Base-by-base conservation (phyloP, 2,113 vertebrate species). In the Nothocercus nigrocapillus region DNA sequence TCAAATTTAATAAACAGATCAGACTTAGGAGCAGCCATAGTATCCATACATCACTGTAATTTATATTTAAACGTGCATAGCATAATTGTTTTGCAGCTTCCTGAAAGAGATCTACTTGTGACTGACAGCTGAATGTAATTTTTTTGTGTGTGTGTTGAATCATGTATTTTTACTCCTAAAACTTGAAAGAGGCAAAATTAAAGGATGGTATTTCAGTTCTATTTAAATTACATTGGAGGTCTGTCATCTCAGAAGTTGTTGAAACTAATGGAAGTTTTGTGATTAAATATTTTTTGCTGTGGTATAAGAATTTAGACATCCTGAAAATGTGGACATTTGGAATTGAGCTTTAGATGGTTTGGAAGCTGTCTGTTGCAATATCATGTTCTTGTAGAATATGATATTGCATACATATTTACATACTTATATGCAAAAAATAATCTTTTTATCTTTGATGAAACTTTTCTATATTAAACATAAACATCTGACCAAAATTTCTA, bases 401-500 rank as follows among this genome's bases (percentile, higher is more conserved):
- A 36, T 36, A 36, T 36, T 36, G 36, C 36, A 36, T 36, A 36
- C 36, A 36, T 68, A 63, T 11, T 49, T 68, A 3, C 7, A 32
- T 0, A 0, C 8, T 32, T 17, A 11, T 5, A 27, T 7, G 30
- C 21, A n/a, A 79, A 72, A 56, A 45, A 59, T 30, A 45, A 59
- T 27, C 14, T 7, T 28, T 81, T 68, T 36, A 19, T 51, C 11
- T 72, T 49, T 54, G 15, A 49, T 40, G 36, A 13, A 62, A 45
- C 44, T 63, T 73, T 78, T 7, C 47, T 68, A 27, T 62, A 34
- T 79, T 67, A 86, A 67, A 76, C 27, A 61, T 66, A 36, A 69
- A 44, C 34, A 74, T 40, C 53, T 64, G 51, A 69, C 51, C 22
- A 82, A 74, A 79, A 83, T 83, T 92, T 74, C 54, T 85, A 61